Base-by-base conservation (phyloP, 2,113 vertebrate genomes). In the Etheostoma spectabile region DNA sequence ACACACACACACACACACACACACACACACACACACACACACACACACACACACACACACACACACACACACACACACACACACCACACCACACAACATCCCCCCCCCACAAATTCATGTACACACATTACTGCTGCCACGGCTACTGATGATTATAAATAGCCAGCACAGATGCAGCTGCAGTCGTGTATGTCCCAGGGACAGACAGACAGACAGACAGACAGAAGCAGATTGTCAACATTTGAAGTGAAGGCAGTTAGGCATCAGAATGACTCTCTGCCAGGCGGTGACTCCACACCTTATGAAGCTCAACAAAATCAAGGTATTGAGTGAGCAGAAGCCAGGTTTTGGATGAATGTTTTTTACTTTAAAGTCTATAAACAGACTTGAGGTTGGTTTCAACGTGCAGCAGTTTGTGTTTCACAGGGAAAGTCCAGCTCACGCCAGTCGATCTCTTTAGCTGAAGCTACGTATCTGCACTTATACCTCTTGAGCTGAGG, bases 301-400 rank as follows among this genome's bases (percentile, higher is more conserved):
- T 86, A 93, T 93, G 92, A 95, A 95, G 94, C 88, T 94, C 82
- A 94, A 88, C 92, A 94, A 85, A 86, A 95, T 71, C 69, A 94
- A 96, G 95, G 94, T 95, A 94, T 79, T 65, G 22, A 77, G 59
- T 55, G 46, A 81, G 72, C 42, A 48, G 53, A 53, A 24, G 21
- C 12, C 45, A 53, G 56, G 18, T 70, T 79, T 66, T 59, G 51
- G 55, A 21, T 5, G 8, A 69, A 45, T 22, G 14, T 30, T 80
- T 30, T 80, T 78, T 61, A 77, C 64, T 88, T 81, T 83, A 35
- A 74, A 48, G 59, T 92, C 87, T 90, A 90, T 91, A 91, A 91
- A 91, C 89, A 82, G 90, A 86, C 85, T 49, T 75, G 64, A 89
- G 80, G 74, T 86, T 79, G 83, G 83, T 86, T 81, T 83, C 82